Base-by-base conservation (phyloP, 1,140 invertebrate genomes). In the Pseudomyrmex pallidus region DNA sequence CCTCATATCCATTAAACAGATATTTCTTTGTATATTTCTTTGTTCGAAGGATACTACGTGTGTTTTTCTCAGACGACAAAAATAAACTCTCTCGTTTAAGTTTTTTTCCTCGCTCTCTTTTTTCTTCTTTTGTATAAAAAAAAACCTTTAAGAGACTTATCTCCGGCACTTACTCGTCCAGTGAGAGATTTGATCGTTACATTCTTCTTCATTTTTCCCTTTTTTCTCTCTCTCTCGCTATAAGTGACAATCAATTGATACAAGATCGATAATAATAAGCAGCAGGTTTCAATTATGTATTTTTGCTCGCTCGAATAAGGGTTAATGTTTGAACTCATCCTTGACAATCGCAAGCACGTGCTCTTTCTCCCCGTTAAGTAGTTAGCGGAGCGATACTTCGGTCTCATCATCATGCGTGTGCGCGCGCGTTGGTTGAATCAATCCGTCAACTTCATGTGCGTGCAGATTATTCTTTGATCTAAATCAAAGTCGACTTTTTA, bases 301-400 rank as follows among this genome's bases (percentile, higher is more conserved):
- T 17, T 4, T 20, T 17, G 13, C 13, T 68, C 10, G 2, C 2
- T 22, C 22, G 1, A 62, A 13, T 72, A 25, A 73, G 7, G 8
- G 13, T 44, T 59, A 73, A 73, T 46, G 17, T 57, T 73, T 73
- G 9, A 59, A 59, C 0, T 73, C 46, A 73, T 52, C 48, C 44
- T 61, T 9, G n/a, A 54, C 15, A 72, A 72, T 15, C 13, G 13
- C 25, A 57, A 17, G 52, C 13, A 13, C 17, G 12, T 73, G 25
- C 15, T 35, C 15, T 13, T 25, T 25, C 22, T 54, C 20, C 0
- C 35, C n/a, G 17, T 12, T n/a, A 22, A 13, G 2, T 22, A 72
- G n/a, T 72, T 13, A 17, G 1, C n/a, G 20, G 13, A 7, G 8
- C 12, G 25, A 73, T 72, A 9, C 52, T 13, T 48, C 1, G 35